These are phyloP conservation scores for Oppia nitens DNA, from an alignment of 1,140 invertebrate genomes.

Conservation along the genomic window DNA sequence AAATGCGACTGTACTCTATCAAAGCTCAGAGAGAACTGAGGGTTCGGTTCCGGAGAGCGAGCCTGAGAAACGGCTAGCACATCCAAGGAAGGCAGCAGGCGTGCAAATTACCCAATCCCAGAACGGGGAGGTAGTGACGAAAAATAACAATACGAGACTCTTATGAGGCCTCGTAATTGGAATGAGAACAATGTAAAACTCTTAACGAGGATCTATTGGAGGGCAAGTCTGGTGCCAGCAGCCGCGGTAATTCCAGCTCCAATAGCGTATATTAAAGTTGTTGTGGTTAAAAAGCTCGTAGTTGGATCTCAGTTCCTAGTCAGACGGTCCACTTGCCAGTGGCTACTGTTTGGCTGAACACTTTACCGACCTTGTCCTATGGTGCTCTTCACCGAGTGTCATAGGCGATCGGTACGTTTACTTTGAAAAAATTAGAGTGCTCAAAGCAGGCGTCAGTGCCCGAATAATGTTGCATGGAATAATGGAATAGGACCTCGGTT, in stretches of 20 bases:
- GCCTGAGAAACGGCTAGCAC: slow-evolving; percentile 80
- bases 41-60: slow-evolving; percentile 46
- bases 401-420: slow-evolving; percentile 35
- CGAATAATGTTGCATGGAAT: slow-evolving; percentile 59
- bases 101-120: slow-evolving; percentile 70
- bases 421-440: slow-evolving; percentile 63
- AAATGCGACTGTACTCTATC: not conserved
- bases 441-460: slow-evolving; percentile 25
- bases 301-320: slow-evolving; percentile 28
- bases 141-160: slow-evolving; percentile 69
- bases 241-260: slow-evolving; percentile 74
- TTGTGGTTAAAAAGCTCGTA: slow-evolving; percentile 33
- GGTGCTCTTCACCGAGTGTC: slow-evolving; percentile 30
- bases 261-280: slow-evolving; percentile 70
- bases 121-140: slow-evolving; percentile 59
- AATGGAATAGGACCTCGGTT: slow-evolving; percentile 60
- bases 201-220: slow-evolving; percentile 69
- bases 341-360: slow-evolving; percentile 4
- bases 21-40: slow-evolving; percentile 43
- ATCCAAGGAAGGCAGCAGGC: slow-evolving; percentile 80
- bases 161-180: slow-evolving; percentile 58
- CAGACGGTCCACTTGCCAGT: slow-evolving; percentile 32
- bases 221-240: slow-evolving; percentile 60
- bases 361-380: slow-evolving; percentile 19
- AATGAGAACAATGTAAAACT: slow-evolving; percentile 78